Evolutionary conservation across 2,888 invertebrate species (phyloP), one percentile per base, ranked within the genome.

Genomic region (Orthonychiurus folsomi): DNA sequence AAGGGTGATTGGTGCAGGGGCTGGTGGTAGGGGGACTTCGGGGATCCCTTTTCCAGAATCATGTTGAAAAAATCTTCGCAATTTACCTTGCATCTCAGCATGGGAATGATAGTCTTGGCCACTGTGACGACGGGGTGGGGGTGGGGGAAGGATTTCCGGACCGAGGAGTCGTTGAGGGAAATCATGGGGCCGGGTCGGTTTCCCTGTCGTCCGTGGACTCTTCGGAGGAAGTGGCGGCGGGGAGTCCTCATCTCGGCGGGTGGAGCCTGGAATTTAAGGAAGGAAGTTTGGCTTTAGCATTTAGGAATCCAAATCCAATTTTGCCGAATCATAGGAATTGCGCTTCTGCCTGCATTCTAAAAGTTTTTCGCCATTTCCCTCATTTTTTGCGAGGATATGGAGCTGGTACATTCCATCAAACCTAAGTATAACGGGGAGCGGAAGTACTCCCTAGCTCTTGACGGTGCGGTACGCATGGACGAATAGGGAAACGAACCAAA

Each of bases 41-140:
- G n/a, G n/a, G 59, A 54, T 21, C 63, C 62, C 56, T 60, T 62
- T 15, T 53, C 28, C 50, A 57, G 59, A 1, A 48, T 57, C 57
- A 37, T 58, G 56, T 27, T 64, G 60, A 74, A 88, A 88, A 18
- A 92, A 79, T 63, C 91, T 79, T 71, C 88, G 82, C 21, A 91
- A 81, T 69, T 91, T 78, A 68, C 88, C 89, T 71, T 85, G 87
- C 78, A 91, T 90, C 58, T 90, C 79, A 72, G 86, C 80, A 75
- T 86, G 23, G n/a, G 37, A 54, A 28, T 26, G 15, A 56, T 59
- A 53, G 18, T 25, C 50, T 21, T 60, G 60, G 50, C 47, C 50
- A 79, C 74, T 79, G 77, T n/a, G 77, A 76, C 63, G 66, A 78
- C 76, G 82, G 81, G 74, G 82, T 75, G 76, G 85, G 76, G 81